Evolutionary conservation across 2,797 vertebrate species (phyloP), one percentile per base, ranked within the genome.

Genomic region (Eremophila alpestris): DNA sequence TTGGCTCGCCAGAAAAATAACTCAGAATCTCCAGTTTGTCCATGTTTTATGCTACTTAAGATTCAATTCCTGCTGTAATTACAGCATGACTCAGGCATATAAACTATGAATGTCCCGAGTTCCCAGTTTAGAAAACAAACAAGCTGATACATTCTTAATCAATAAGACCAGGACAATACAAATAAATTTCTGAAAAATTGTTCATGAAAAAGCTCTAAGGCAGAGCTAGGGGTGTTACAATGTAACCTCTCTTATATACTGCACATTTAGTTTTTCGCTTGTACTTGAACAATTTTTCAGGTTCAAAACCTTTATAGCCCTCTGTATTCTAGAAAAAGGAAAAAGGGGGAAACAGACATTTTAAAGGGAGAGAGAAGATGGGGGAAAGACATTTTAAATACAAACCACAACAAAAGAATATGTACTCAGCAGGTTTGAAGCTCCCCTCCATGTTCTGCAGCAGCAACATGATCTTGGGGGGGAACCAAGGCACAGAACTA

Each of bases 381-480:
- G 13, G 14, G 0, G 0, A 14, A 77, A n/a, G 9, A 34, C 13
- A 63, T 71, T 76, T 87, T 46, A 77, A 77, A 68, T 15, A 17
- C n/a, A 87, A 16, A 3, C 2, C 15, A 9, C 52, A n/a, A 74
- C 30, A 24, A 41, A 67, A 68, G 24, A 45, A 4, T 11, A 65
- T 3, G 8, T 5, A 30, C 38, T 36, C 20, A 73, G 81, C 51
- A 80, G 32, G 32, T 40, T 1, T 75, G 48, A 90, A 41, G n/a
- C 30, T 82, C 38, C 82, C 56, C 63, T 56, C 30, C 48, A 10
- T 0, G 3, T 46, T 55, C 24, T 79, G 56, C 58, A 79, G 55
- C 51, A 87, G 45, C 0, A 0, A 41, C 30, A 13, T 8, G 13
- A 74, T 56, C 49, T 0, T 7, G 18, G 5, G 4, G 9, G 29